Evolutionary conservation across 2,888 invertebrate species (phyloP), one percentile per base, ranked within the genome.

Genomic region (Stenodema calcarata): DNA sequence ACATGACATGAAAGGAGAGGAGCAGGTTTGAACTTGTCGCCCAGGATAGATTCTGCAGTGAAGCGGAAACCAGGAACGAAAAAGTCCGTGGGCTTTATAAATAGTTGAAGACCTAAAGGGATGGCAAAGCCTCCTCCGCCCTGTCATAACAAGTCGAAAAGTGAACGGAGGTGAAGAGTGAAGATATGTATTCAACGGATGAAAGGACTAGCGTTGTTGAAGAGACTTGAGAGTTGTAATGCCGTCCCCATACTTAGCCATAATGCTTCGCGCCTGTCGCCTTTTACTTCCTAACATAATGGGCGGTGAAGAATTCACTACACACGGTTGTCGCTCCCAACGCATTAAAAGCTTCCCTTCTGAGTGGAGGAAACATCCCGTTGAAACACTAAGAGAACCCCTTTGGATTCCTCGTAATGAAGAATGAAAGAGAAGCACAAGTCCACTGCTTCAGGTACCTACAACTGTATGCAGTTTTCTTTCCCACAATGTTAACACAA

Each of bases 1-100:
- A 47, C 79, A 79, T n/a, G 81, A 62, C 70, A 69, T 82, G 82
- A 82, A 82, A 82, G 82, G 23, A 35, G 18, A 23, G 44, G 18
- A 12, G 42, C 9, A n/a, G 18, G 12, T 14, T n/a, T 30, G 47
- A 44, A 78, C 44, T 42, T 44, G 47, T 42, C 78, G 42, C 78
- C 23, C 35, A 41, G 73, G 35, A 41, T 41, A n/a, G 16, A 41
- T 75, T 16, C 14, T 18, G 73, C 41, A 41, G 73, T 11, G 14
- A 35, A 75, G 35, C 12, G 4, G 73, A 18, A 30, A 7, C 6
- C 12, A 27, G 16, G n/a, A 12, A 11, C 16, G 30, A 14, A 30
- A 41, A 41, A 75, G 62, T 62, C 62, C 23, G 0, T 11, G 62
- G 62, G 62, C 62, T 73, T 73, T 73, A 73, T 73, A 73, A 73